phyloP scores from a whole-genome alignment of 2,888 invertebrate genomes.

The Torymus auratus region DNA sequence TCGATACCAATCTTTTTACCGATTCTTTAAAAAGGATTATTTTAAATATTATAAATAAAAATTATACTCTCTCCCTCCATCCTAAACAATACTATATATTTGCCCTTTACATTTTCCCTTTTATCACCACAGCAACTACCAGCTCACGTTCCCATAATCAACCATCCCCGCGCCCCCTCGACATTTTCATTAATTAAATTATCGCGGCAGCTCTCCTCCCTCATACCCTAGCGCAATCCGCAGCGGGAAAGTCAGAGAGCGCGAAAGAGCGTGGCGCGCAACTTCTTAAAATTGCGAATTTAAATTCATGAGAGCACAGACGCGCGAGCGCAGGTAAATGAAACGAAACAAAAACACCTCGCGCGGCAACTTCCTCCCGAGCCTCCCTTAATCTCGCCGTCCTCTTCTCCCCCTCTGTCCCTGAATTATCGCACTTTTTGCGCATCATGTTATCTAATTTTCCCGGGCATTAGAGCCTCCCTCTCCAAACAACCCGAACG shows the following conservation, averaged over 20 bases:
- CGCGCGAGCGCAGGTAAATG: slow-evolving; percentile 9
- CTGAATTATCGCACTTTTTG: slow-evolving; percentile 10
- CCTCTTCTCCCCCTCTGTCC: too few species aligned
- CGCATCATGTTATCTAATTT: slow-evolving; percentile 19
- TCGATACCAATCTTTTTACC: too few species aligned
- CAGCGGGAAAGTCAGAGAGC: background rate
- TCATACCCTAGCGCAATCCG: background rate
- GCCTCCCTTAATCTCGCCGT: too few species aligned
- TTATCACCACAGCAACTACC: too few species aligned
- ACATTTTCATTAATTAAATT: slow-evolving; percentile 45
- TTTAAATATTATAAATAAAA: too few species aligned
- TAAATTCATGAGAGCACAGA: slow-evolving; percentile 22
- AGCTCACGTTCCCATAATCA: too few species aligned
- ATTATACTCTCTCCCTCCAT: too few species aligned
- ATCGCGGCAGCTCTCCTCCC: background rate
- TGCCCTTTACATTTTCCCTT: too few species aligned
- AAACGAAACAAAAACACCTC: slow-evolving; percentile 26
- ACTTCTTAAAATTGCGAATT: slow-evolving; percentile 31
- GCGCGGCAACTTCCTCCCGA: too few species aligned
- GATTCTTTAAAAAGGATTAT: too few species aligned
- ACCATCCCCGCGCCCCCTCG: background rate
- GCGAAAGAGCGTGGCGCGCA: background rate
- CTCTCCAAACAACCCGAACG: too few species aligned
- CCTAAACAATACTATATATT: too few species aligned
- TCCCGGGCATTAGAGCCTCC: background rate